A percentile compares a stretch with the other conserved stretches of the same genome.
Conservation (phyloP, 2,888 invertebrate genomes). For the Miltochrista miniata region DNA sequence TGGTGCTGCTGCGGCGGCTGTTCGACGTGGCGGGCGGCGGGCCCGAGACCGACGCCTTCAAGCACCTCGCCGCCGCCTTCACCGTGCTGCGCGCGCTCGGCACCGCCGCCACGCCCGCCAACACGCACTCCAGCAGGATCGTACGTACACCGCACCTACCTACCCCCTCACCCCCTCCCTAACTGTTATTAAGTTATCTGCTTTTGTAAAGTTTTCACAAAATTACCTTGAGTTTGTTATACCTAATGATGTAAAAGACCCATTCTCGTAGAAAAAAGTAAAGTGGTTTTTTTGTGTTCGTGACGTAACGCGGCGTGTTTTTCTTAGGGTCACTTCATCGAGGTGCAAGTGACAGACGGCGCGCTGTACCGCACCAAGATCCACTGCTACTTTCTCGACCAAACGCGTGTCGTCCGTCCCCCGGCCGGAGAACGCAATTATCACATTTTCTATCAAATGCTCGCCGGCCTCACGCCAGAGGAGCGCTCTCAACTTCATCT, state of each 20-base stretch:
- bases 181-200: too few relatives aligned
- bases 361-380: conserved; percentile 97
- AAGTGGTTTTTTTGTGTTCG: too few relatives aligned
- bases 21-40: conserved; percentile 98
- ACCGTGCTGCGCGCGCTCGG: conserved; percentile 96
- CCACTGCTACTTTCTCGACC: conserved; percentile 97
- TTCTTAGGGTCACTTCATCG: conserved; percentile 94
- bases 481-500: conserved; percentile 94
- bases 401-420: conserved; percentile 94
- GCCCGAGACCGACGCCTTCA: conserved; percentile 97
- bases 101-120: conserved; percentile 94
- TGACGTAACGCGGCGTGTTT: neutral
- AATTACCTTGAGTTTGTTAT: too few relatives aligned
- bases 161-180: too few relatives aligned
- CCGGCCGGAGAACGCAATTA: conserved; percentile 96
- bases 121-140: conserved; percentile 96
- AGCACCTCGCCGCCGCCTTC: conserved; percentile 97
- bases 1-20: conserved; percentile 94
- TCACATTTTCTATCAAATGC: conserved; percentile 98
- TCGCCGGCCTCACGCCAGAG: conserved; percentile 94
- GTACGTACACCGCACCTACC: conserved; percentile 78
- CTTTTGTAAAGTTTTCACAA: neutral
- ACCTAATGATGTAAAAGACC: too few relatives aligned
- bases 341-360: conserved; percentile 97
- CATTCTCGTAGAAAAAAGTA: too few relatives aligned